phyloP scores from a whole-genome alignment of 2,888 invertebrate species.

The Conops quadrifasciatus region DNA sequence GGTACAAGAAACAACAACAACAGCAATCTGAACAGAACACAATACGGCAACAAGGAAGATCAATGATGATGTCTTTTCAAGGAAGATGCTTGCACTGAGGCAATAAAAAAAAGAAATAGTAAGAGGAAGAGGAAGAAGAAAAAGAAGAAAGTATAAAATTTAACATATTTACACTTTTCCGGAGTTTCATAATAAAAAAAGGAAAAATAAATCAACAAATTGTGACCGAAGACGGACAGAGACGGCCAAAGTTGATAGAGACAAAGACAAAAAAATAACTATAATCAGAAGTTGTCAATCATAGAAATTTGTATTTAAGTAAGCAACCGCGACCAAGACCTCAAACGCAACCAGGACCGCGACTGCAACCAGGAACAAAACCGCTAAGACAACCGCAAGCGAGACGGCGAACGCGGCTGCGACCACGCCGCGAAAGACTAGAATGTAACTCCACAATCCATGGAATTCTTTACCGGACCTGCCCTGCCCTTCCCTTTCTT shows the following conservation, averaged over 20 bases:
- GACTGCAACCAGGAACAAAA: neutral
- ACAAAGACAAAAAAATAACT: conserved; percentile 22
- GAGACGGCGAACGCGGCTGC: neutral
- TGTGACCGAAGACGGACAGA: conserved; percentile 14
- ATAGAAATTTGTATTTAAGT: conserved; percentile 41
- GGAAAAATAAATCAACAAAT: neutral
- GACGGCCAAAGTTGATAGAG: neutral
- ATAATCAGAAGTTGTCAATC: conserved; percentile 60
- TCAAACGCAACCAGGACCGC: neutral
- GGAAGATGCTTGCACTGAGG: neutral
- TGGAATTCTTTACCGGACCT: neutral
- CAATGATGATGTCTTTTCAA: conserved; percentile 8
- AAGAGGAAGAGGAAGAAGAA: neutral
- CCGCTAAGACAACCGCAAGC: neutral
- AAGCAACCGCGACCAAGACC: neutral
- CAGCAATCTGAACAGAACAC: too few species aligned
- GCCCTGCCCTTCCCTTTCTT: neutral
- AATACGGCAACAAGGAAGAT: conserved; percentile 12
- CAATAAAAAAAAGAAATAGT: neutral
- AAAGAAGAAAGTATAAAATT: neutral
- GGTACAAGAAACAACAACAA: neutral
- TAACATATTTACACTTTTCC: conserved; percentile 5
- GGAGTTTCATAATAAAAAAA: conserved; percentile 6
- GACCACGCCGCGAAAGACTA: neutral
- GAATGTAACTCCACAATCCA: neutral